Conservation (phyloP, 2,888 invertebrate species). For the Machimus rusticus region DNA sequence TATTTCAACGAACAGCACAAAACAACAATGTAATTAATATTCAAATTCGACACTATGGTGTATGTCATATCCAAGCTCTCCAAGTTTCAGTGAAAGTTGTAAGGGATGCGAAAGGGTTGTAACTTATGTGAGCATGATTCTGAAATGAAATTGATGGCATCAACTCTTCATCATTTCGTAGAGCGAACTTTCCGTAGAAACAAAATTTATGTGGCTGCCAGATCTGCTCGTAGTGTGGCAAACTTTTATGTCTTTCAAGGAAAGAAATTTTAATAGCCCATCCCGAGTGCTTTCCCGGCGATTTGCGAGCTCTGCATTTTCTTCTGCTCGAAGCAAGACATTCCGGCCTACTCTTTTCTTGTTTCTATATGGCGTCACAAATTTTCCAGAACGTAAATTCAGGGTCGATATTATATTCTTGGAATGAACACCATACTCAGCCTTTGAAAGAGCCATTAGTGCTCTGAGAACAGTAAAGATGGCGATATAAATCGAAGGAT, state of each 20-base stretch:
- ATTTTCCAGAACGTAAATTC: background rate
- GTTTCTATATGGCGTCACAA: background rate
- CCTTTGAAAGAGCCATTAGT: background rate
- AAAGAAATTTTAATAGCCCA: background rate
- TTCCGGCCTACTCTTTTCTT: background rate
- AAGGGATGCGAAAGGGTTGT: background rate
- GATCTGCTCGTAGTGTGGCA: background rate
- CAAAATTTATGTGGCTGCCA: constrained; percentile 4
- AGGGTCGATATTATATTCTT: background rate
- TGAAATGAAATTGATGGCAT: constrained; percentile 14
- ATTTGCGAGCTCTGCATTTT: background rate
- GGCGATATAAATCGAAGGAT: background rate
- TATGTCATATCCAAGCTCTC: constrained; percentile 3
- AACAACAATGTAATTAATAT: constrained; percentile 8
- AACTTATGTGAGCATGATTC: background rate
- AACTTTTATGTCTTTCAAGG: constrained; percentile 8
- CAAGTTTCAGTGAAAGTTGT: background rate
- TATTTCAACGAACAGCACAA: background rate
- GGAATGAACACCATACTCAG: background rate
- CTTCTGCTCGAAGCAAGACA: background rate
- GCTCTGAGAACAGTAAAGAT: background rate
- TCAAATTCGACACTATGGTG: background rate
- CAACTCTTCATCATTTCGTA: constrained; percentile 1
- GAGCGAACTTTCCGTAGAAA: constrained; percentile 2
- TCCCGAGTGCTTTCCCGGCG: background rate